A percentile compares a stretch with the other conserved stretches of the same genome.
Evolutionary conservation across 2,797 vertebrate genomes (phyloP).

Genomic region (Takifugu ocellatus): DNA sequence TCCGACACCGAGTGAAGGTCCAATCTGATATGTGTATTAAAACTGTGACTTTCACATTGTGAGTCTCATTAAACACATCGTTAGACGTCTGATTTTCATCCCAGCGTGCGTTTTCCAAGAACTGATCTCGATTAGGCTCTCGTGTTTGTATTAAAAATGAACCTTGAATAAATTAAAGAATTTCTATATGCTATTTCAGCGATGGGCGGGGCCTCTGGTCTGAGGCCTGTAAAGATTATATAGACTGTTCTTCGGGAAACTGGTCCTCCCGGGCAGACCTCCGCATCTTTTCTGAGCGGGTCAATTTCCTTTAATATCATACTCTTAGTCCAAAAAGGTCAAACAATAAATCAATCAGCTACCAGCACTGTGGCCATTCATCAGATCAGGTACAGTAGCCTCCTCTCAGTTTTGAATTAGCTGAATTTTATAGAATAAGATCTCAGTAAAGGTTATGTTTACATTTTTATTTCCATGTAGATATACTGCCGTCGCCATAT

Average conservation of each 20-base stretch:
- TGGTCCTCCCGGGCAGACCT: background rate
- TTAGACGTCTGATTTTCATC: no score
- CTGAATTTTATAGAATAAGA: background rate
- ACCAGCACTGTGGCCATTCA: constrained; percentile 4
- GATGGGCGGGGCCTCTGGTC: background rate
- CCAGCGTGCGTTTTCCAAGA: no score
- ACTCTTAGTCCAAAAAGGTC: constrained; percentile 18
- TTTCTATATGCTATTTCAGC: no score
- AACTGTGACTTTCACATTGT: no score
- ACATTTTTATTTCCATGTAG: constrained; percentile 2
- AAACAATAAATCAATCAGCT: constrained; percentile 19
- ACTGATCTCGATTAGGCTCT: no score
- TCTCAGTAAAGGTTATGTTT: constrained; percentile 16
- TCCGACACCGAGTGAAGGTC: no score
- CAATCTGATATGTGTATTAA: no score
- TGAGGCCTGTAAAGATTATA: background rate
- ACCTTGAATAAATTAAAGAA: no score
- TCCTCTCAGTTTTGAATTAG: constrained; percentile 11
- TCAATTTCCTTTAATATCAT: constrained; percentile 5
- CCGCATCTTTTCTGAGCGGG: background rate
- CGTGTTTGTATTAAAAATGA: no score
- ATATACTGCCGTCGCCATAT: constrained; percentile 5
- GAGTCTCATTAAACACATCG: no score
- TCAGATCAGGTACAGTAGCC: constrained; percentile 8
- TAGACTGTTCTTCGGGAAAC: background rate